A percentile compares a stretch with the other conserved stretches of the same genome.
These are phyloP conservation scores for Anolis apletophallus DNA, from an alignment of 2,797 vertebrate genomes.

Conservation along the genomic window DNA sequence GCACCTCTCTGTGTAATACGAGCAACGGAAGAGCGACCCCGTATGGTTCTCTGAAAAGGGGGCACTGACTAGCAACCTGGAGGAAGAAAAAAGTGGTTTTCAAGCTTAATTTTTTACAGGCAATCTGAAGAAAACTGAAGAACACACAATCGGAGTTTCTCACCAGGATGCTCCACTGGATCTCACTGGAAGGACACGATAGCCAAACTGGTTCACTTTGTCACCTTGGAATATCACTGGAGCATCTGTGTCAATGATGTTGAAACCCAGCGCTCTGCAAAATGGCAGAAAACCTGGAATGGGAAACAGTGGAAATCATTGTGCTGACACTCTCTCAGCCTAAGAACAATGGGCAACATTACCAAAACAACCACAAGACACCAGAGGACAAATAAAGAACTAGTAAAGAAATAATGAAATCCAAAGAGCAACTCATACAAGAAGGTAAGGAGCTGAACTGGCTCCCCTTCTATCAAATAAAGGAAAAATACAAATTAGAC, in stretches of 20 bases:
- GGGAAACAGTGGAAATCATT: neutral
- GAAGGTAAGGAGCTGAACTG: too few relatives aligned
- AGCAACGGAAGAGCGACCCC: constrained; percentile 30
- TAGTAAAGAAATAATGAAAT: too few relatives aligned
- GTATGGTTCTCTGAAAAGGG: constrained; percentile 16
- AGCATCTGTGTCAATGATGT: neutral
- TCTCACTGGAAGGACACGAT: constrained; percentile 12
- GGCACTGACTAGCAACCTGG: constrained; percentile 36
- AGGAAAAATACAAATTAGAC: too few relatives aligned
- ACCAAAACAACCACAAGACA: too few relatives aligned
- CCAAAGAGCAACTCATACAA: too few relatives aligned
- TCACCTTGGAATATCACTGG: constrained; percentile 17
- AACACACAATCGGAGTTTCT: neutral
- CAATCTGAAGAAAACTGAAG: neutral
- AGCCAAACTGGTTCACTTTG: constrained; percentile 23
- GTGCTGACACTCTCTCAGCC: too few relatives aligned
- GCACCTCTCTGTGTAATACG: neutral
- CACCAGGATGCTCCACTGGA: neutral
- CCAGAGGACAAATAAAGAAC: too few relatives aligned
- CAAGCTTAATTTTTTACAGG: neutral
- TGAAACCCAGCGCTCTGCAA: neutral
- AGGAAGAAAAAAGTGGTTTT: neutral
- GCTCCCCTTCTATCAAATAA: too few relatives aligned
- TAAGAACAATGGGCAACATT: too few relatives aligned
- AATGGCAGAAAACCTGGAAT: neutral